phyloP scores from a whole-genome alignment of 2,888 invertebrate genomes.

The Hirtodrosophila duncani region DNA sequence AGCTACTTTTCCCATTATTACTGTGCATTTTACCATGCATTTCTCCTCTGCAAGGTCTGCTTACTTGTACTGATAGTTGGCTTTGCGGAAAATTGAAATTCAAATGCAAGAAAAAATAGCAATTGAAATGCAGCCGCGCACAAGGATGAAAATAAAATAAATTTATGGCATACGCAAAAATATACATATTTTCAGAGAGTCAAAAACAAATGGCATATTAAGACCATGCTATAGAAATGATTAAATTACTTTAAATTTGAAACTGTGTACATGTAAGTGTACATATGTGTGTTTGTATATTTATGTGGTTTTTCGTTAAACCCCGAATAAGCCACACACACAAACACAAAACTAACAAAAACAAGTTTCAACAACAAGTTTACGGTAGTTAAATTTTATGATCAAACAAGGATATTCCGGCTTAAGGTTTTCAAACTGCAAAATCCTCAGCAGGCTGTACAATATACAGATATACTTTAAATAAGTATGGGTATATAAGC shows the following conservation, averaged over 20 bases:
- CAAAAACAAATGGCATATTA: not conserved
- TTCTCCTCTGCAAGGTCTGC: too few species aligned
- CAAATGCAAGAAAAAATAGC: slow-evolving; percentile 14
- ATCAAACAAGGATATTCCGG: too few species aligned
- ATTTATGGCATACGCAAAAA: slow-evolving; percentile 20
- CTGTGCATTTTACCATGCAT: slow-evolving; percentile 4
- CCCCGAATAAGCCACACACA: not conserved
- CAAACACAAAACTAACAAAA: not conserved
- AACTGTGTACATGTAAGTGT: not conserved
- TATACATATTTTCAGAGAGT: too few species aligned
- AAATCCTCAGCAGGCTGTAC: too few species aligned
- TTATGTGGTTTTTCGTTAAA: too few species aligned
- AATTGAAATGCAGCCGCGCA: slow-evolving; percentile 26
- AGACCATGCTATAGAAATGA: not conserved
- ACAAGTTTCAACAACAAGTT: slow-evolving; percentile 9
- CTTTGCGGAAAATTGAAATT: slow-evolving; percentile 9
- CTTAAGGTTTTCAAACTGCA: too few species aligned
- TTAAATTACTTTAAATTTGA: not conserved
- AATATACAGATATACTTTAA: too few species aligned
- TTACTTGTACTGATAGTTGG: too few species aligned
- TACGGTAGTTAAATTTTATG: slow-evolving; percentile 24
- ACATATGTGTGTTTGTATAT: not conserved
- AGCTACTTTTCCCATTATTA: slow-evolving; percentile 5
- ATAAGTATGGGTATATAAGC: too few species aligned
- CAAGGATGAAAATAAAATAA: slow-evolving; percentile 35